These are phyloP conservation scores for Listronotus oregonensis DNA, from an alignment of 1,140 invertebrate genomes.

Conservation along the genomic window DNA sequence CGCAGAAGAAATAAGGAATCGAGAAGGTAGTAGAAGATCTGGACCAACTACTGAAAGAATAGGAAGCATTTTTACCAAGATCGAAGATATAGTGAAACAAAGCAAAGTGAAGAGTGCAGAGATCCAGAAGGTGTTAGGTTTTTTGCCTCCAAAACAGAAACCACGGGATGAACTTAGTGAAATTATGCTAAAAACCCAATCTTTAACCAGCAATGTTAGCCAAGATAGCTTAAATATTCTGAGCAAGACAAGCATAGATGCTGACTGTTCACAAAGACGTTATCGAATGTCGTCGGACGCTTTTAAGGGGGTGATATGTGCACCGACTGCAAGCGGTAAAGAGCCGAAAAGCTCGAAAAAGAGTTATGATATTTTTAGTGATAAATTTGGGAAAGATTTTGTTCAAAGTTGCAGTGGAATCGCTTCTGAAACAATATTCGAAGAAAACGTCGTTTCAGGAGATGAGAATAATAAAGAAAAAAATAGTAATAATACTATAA, in stretches of 20 bases:
- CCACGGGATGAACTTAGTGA: neutral
- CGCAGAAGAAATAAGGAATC: neutral
- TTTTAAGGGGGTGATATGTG: constrained; percentile 6
- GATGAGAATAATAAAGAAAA: neutral
- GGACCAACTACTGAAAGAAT: neutral
- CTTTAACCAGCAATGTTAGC: too few species aligned
- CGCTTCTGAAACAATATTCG: too few species aligned
- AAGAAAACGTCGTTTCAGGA: neutral
- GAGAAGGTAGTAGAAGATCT: neutral
- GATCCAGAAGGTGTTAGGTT: constrained; percentile 4
- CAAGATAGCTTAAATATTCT: neutral
- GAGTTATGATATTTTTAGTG: neutral
- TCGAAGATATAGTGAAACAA: constrained; percentile 16
- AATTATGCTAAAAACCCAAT: neutral
- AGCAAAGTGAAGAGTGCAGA: constrained; percentile 17
- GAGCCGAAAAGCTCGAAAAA: neutral
- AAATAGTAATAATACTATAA: too few species aligned
- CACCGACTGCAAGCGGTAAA: neutral
- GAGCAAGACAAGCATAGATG: neutral
- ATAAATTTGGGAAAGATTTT: neutral
- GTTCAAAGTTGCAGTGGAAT: neutral
- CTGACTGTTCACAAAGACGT: neutral
- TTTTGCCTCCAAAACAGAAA: neutral
- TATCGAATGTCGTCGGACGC: constrained; percentile 20
- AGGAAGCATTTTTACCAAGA: constrained; percentile 4